These are phyloP conservation scores for Oreochromis grahami DNA, from an alignment of 2,797 vertebrate species.

Conservation along the genomic window DNA sequence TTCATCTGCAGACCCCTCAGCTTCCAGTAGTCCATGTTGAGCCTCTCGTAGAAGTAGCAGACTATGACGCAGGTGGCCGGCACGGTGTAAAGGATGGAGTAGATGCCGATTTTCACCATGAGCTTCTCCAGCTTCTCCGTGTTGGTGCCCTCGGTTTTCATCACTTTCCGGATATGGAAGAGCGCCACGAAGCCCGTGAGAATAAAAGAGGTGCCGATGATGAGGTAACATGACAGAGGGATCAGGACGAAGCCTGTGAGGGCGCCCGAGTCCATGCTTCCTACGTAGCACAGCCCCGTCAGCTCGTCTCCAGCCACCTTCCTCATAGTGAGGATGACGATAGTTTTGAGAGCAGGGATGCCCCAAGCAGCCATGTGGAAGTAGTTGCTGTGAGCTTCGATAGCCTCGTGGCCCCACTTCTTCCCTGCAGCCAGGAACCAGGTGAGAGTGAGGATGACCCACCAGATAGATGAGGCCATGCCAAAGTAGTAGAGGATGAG, in stretches of 20 bases:
- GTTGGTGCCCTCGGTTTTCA: constrained; percentile 98
- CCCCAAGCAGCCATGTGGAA: constrained; percentile 99
- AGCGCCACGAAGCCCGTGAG: constrained; percentile 96
- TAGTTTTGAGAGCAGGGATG: constrained; percentile 93
- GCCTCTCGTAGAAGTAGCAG: constrained; percentile 95
- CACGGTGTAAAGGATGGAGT: constrained; percentile 97
- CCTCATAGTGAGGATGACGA: constrained; percentile 93
- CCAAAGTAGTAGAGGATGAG: constrained; percentile 97
- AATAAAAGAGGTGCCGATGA: constrained; percentile 95
- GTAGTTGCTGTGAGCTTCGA: constrained; percentile 96
- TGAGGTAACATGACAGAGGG: constrained; percentile 93
- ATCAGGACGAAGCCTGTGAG: constrained; percentile 94
- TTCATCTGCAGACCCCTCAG: constrained; percentile 82
- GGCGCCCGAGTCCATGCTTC: constrained; percentile 85
- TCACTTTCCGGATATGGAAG: constrained; percentile 96
- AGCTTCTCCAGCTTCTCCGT: constrained; percentile 98
- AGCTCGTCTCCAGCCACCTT: constrained; percentile 96
- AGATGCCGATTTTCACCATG: constrained; percentile 98
- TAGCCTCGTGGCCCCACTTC: constrained; percentile 98
- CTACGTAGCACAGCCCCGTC: constrained; percentile 95
- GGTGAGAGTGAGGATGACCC: constrained; percentile 95
- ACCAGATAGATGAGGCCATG: constrained; percentile 98
- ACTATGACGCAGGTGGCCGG: constrained; percentile 96
- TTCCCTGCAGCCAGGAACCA: constrained; percentile 98
- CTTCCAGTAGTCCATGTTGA: constrained; percentile 95